Evolutionary conservation across 2,113 vertebrate genomes (phyloP).

Genomic region (Bucco capensis): DNA sequence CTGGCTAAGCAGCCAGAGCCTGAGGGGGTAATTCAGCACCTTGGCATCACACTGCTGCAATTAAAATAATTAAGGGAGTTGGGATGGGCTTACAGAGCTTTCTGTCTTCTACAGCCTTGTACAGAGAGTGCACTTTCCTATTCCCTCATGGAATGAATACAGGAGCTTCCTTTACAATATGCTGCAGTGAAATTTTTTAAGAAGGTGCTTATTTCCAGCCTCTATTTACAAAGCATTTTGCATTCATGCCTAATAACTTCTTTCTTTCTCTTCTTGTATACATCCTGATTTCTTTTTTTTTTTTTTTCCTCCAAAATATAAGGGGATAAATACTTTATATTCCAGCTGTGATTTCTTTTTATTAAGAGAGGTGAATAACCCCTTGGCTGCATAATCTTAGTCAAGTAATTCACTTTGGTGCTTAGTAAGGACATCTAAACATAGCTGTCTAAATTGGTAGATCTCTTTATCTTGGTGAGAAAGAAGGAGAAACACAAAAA

Average conservation of each 20-base stretch:
- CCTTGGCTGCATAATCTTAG: constrained; percentile 7
- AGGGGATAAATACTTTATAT: neutral
- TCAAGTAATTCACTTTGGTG: constrained; percentile 8
- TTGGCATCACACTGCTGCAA: constrained; percentile 82
- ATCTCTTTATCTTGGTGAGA: neutral
- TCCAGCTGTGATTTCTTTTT: constrained; percentile 3
- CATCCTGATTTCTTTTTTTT: neutral
- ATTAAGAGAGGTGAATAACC: constrained; percentile 1
- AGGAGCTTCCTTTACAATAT: constrained; percentile 41
- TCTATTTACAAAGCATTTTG: neutral
- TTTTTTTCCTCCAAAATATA: neutral
- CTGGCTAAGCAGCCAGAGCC: constrained; percentile 77
- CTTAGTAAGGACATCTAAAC: neutral
- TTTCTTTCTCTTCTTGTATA: neutral
- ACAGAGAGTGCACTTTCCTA: constrained; percentile 53
- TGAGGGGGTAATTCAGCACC: constrained; percentile 77
- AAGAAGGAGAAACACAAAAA: neutral
- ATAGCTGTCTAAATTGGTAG: neutral
- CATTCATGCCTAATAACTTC: neutral
- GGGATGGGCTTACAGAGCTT: constrained; percentile 75
- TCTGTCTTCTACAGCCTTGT: constrained; percentile 62
- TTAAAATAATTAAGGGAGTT: constrained; percentile 95
- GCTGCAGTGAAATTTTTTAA: constrained; percentile 44
- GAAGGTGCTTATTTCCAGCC: neutral
- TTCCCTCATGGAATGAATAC: constrained; percentile 42